A percentile compares a stretch with the other conserved stretches of the same genome.
These are phyloP conservation scores for Sarcophaga rosellei DNA, from an alignment of 2,888 invertebrate species.

Conservation along the genomic window DNA sequence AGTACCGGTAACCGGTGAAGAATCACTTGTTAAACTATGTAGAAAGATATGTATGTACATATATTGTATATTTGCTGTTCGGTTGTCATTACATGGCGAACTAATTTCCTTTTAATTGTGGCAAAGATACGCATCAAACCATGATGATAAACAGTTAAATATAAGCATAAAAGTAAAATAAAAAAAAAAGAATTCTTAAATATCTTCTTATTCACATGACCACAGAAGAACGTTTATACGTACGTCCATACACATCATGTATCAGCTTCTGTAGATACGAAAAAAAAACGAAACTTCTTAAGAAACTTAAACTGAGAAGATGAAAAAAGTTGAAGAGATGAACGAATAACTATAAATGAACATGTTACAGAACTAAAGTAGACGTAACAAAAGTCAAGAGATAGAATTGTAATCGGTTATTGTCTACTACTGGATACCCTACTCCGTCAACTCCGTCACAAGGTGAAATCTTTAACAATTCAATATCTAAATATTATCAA, in stretches of 20 bases:
- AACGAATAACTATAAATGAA: constrained; percentile 25
- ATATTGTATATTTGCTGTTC: constrained; percentile 3
- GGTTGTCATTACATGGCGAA: constrained; percentile 61
- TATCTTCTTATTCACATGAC: constrained; percentile 37
- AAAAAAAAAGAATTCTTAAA: constrained; percentile 40
- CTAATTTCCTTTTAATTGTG: constrained; percentile 68
- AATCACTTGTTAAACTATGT: constrained; percentile 44
- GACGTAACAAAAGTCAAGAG: no score
- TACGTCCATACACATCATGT: constrained; percentile 1
- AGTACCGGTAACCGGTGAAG: not conserved
- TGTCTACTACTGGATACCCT: no score
- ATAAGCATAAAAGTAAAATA: constrained; percentile 51
- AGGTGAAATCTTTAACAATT: no score
- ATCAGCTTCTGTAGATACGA: constrained; percentile 46
- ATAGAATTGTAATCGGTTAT: no score
- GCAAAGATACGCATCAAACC: constrained; percentile 66
- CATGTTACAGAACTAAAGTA: constrained; percentile 34
- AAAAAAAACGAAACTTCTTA: constrained; percentile 46
- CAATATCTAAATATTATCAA: no score
- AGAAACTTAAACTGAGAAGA: constrained; percentile 46
- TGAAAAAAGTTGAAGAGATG: constrained; percentile 30
- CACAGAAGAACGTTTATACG: constrained; percentile 37
- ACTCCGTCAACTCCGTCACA: no score
- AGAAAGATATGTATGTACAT: not conserved
- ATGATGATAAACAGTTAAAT: constrained; percentile 66